Base-by-base conservation (phyloP, 2,888 invertebrate genomes). In the Zaprionus lineosus region DNA sequence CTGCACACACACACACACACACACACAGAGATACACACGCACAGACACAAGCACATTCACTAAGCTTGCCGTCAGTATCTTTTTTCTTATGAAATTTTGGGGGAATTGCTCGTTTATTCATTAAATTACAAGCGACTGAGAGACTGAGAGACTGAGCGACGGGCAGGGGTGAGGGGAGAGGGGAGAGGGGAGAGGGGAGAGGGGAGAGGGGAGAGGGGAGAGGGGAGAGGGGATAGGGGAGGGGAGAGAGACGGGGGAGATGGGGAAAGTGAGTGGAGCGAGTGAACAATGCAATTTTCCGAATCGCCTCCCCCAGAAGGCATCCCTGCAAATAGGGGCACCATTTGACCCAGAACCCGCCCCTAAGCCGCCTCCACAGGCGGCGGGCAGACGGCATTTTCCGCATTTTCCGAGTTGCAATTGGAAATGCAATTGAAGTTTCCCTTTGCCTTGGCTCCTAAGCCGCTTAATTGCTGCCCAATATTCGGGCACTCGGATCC, bases 391-490 rank as follows among this genome's bases (percentile, higher is more conserved):
- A 41, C 53, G 55, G 36, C 44, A 37, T 41, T 18, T 50, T 63
- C 41, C 37, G 47, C 50, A 63, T 53, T 63, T 59, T 40, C 28
- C 41, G n/a, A 41, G 28, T 14, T 9, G 36, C 55, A 58, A 53
- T 57, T 57, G 63, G 46, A 50, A 63, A 50, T 58, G 68, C 58
- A 57, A 61, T 52, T 51, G 46, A 66, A 67, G 43, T 48, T 67
- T 39, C 40, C 37, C 31, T 28, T 34, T 48, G 40, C 46, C 51
- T 53, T 47, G 19, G 37, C 8, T 19, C 58, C 52, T 62, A 76
- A 76, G 76, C 61, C 37, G 77, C 81, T 76, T 76, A 76, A 79
- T 81, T 76, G 77, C 67, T 64, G 57, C 41, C 67, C 77, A 67
- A 63, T 63, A 57, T 21, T 36, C 36, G 34, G 48, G 29, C 37